Evolutionary conservation across 2,797 vertebrate species (phyloP).

Genomic region (Takifugu rubripes): DNA sequence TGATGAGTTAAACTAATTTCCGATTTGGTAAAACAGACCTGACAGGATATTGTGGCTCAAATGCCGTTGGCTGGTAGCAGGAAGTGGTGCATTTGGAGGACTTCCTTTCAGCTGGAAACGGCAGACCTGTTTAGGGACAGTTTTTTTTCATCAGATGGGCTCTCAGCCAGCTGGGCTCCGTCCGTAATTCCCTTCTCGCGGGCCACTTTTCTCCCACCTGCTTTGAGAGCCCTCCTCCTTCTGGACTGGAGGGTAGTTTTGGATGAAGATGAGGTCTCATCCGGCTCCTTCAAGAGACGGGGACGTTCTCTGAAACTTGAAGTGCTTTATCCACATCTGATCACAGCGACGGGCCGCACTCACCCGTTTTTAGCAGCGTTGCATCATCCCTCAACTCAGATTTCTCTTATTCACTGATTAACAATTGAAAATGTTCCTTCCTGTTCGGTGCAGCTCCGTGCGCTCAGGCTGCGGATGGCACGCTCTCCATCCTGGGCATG

Average conservation of each 20-base stretch:
- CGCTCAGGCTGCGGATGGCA: slow-evolving; percentile 68
- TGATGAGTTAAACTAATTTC: not conserved
- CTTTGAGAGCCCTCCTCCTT: too few relatives aligned
- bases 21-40: slow-evolving; percentile 35
- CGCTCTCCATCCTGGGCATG: slow-evolving; percentile 62
- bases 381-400: too few relatives aligned
- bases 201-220: not conserved
- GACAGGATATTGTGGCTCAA: slow-evolving; percentile 64
- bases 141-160: slow-evolving; percentile 36
- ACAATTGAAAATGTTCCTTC: too few relatives aligned
- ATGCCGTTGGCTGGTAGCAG: slow-evolving; percentile 52
- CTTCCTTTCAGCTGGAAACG: slow-evolving; percentile 42
- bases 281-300: slow-evolving; percentile 5
- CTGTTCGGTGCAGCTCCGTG: slow-evolving; percentile 4
- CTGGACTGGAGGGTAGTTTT: slow-evolving; percentile 20
- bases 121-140: slow-evolving; percentile 35
- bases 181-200: slow-evolving; percentile 35
- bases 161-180: slow-evolving; percentile 44
- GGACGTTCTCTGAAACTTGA: not conserved
- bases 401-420: not conserved
- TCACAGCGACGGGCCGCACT: not conserved
- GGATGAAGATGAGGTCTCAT: slow-evolving; percentile 28
- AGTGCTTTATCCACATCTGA: not conserved
- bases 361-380: not conserved
- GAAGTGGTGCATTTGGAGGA: slow-evolving; percentile 47